phyloP scores from a whole-genome alignment of 1,140 invertebrate species.

The Zaprionus ornatus region DNA sequence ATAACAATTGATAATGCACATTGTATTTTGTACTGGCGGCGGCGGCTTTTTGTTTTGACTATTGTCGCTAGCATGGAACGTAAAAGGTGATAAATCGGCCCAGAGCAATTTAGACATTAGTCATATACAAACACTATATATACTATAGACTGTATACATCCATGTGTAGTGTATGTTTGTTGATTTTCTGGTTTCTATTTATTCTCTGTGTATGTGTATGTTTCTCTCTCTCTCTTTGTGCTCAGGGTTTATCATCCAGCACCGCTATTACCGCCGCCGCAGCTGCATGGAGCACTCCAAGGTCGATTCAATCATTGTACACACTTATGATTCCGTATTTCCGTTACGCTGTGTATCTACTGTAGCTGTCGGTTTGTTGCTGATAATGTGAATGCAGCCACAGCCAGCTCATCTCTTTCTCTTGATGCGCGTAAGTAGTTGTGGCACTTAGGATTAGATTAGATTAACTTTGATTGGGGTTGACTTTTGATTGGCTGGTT shows the following conservation, averaged over 20 bases:
- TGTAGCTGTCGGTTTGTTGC: not conserved
- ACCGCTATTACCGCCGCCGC: not conserved
- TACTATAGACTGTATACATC: conserved; percentile 23
- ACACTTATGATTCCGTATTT: not conserved
- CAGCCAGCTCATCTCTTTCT: not conserved
- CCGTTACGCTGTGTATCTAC: not conserved
- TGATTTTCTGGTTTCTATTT: conserved; percentile 49
- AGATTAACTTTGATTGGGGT: conserved; percentile 53
- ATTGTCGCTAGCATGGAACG: conserved; percentile 38
- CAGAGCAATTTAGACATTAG: conserved; percentile 45
- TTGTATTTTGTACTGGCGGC: conserved; percentile 64
- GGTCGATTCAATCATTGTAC: conserved; percentile 62
- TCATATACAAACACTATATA: conserved; percentile 44
- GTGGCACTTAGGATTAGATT: conserved; percentile 73
- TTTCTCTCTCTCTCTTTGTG: conserved; percentile 9
- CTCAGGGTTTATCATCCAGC: conserved; percentile 32
- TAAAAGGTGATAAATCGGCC: conserved; percentile 21
- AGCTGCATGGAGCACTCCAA: conserved; percentile 43
- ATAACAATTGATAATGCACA: conserved; percentile 45
- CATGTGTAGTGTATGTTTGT: conserved; percentile 20
- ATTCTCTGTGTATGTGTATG: not conserved
- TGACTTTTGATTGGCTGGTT: conserved; percentile 16
- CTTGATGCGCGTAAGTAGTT: conserved; percentile 52
- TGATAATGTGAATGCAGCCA: not conserved
- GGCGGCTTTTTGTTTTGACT: conserved; percentile 31